A percentile compares a stretch with the other conserved stretches of the same genome.
phyloP scores from a whole-genome alignment of 1,140 invertebrate genomes.

The Globodera rostochiensis region DNA sequence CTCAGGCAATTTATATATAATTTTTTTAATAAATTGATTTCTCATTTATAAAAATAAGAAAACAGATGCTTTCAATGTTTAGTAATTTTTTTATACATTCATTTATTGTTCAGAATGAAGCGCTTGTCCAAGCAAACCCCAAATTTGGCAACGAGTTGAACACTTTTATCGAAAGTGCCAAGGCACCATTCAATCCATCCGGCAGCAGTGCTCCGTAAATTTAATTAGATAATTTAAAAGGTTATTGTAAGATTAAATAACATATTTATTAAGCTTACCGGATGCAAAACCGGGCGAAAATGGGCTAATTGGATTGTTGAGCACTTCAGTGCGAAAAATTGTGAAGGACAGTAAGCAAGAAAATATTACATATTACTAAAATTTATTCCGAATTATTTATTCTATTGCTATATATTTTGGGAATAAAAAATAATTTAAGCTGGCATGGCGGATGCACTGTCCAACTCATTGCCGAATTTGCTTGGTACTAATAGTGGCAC shows the following conservation, averaged over 20 bases:
- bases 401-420: not conserved
- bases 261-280: constrained; percentile 43
- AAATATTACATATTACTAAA: not conserved
- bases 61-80: not conserved
- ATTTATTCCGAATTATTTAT: constrained; percentile 24
- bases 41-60: constrained; percentile 7
- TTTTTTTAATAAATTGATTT: constrained; percentile 12
- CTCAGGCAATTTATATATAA: constrained; percentile 25
- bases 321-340: constrained; percentile 62
- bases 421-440: constrained; percentile 43
- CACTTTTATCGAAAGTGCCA: constrained; percentile 45
- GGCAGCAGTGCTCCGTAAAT: constrained; percentile 31
- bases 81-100: not conserved
- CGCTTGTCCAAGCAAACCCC: constrained; percentile 63
- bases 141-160: constrained; percentile 59
- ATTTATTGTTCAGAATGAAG: constrained; percentile 40
- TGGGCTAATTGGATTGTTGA: constrained; percentile 62
- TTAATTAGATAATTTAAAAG: not conserved
- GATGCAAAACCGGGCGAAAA: constrained; percentile 65
- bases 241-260: not conserved
- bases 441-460: constrained; percentile 62
- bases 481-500: constrained; percentile 43
- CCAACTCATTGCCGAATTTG: constrained; percentile 56
- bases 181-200: constrained; percentile 43
- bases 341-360: constrained; percentile 61